A percentile compares a stretch with the other conserved stretches of the same genome.
These are phyloP conservation scores for Formica exsecta DNA, from an alignment of 1,140 invertebrate species.

Conservation along the genomic window DNA sequence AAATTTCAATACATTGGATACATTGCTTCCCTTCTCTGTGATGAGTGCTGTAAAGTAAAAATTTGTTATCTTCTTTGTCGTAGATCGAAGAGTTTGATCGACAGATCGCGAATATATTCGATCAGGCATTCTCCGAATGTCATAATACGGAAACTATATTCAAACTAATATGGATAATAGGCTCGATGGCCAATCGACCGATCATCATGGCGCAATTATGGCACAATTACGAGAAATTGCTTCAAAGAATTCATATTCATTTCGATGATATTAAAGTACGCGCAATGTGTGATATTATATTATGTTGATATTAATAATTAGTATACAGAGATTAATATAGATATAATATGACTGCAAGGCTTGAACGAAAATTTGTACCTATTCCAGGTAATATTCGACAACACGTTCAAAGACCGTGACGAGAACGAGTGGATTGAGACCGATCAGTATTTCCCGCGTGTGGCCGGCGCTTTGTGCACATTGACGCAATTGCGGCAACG, in stretches of 20 bases:
- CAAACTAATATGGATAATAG: constrained; percentile 91
- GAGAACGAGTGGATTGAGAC: constrained; percentile 86
- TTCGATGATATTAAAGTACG: constrained; percentile 89
- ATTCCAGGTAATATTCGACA: constrained; percentile 79
- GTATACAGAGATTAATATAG: neutral
- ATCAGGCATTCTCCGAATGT: constrained; percentile 92
- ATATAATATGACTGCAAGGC: neutral
- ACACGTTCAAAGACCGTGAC: constrained; percentile 82
- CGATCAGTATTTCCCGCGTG: constrained; percentile 91
- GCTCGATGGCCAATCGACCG: constrained; percentile 90
- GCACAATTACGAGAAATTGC: constrained; percentile 87
- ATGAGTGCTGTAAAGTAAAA: neutral
- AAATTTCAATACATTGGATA: neutral
- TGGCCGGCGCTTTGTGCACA: constrained; percentile 91
- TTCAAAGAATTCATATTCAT: constrained; percentile 89
- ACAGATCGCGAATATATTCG: constrained; percentile 91
- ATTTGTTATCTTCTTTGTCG: constrained; percentile 60
- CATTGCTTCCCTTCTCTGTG: no score
- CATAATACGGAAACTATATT: constrained; percentile 89
- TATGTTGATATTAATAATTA: neutral
- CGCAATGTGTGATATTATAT: neutral
- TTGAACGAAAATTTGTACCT: neutral
- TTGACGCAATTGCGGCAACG: constrained; percentile 89
- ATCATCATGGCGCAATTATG: constrained; percentile 90
- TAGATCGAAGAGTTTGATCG: constrained; percentile 91